A percentile compares a stretch with the other conserved stretches of the same genome.
These are phyloP conservation scores for Bubo blakistoni DNA, from an alignment of 2,113 vertebrate genomes.

Conservation along the genomic window DNA sequence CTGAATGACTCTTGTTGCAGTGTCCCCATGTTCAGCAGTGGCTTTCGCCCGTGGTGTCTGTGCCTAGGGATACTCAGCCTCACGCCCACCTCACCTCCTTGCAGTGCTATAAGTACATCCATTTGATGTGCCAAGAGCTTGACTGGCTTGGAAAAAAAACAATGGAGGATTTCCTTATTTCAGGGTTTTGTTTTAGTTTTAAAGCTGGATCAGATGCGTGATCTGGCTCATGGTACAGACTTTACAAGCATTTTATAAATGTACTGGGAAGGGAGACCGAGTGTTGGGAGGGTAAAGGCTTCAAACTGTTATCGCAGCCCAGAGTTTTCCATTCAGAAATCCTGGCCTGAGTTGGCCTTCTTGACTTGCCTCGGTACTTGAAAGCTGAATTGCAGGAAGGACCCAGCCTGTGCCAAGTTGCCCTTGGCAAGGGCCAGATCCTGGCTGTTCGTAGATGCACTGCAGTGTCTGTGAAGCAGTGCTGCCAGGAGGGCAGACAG, in stretches of 20 bases:
- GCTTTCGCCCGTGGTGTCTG: rapidly evolving
- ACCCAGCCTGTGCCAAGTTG: rapidly evolving
- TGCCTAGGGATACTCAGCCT: background rate
- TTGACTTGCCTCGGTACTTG: background rate
- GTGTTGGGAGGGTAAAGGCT: background rate
- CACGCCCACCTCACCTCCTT: background rate
- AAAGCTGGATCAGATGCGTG: background rate
- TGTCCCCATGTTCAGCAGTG: rapidly evolving
- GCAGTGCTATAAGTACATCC: rapidly evolving
- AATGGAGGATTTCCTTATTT: background rate
- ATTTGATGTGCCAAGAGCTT: background rate
- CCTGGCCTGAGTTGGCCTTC: background rate
- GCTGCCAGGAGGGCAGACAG: too few species aligned
- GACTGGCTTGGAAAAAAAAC: background rate
- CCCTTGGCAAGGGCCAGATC: background rate
- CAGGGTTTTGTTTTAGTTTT: background rate
- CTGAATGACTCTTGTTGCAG: rapidly evolving
- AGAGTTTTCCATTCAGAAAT: background rate
- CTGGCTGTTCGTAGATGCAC: background rate
- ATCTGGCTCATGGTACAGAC: background rate
- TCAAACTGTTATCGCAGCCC: background rate
- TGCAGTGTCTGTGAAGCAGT: background rate
- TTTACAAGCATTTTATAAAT: background rate
- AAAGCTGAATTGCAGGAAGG: background rate
- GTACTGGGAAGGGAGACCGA: background rate